Conservation (phyloP, 2,113 vertebrate genomes). For the Oreochromis niloticus region DNA sequence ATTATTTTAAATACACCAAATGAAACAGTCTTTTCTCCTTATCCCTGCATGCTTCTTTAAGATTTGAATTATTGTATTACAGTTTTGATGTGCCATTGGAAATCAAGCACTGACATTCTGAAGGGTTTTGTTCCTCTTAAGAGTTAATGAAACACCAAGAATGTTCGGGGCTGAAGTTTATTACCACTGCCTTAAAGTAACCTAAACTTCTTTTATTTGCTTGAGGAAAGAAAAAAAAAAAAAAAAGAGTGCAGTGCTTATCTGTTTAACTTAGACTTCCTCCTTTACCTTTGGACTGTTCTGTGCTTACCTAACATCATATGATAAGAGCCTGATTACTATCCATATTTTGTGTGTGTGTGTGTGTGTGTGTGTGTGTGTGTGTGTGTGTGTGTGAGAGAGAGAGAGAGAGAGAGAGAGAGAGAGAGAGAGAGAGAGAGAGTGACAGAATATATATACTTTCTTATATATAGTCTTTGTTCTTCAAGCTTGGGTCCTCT, state of each 20-base stretch:
- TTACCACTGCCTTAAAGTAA: not conserved
- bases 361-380: too few relatives aligned
- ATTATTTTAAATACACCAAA: not conserved
- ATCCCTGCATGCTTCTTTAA: not conserved
- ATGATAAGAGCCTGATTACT: not conserved
- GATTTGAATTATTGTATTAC: accelerated
- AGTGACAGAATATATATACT: too few relatives aligned
- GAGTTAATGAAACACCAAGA: not conserved
- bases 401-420: too few relatives aligned
- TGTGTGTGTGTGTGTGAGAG: accelerated
- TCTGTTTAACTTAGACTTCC: not conserved
- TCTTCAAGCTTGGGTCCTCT: not conserved
- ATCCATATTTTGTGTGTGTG: not conserved
- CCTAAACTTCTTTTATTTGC: not conserved
- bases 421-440: too few relatives aligned
- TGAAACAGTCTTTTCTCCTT: not conserved
- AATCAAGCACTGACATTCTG: not conserved
- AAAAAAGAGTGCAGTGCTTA: not conserved
- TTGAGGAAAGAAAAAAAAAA: not conserved
- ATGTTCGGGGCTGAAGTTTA: not conserved
- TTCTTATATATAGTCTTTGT: not conserved
- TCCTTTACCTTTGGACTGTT: not conserved
- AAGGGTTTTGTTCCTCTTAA: not conserved
- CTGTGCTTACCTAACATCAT: not conserved
- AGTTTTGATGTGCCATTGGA: not conserved